Evolutionary conservation across 53 echinoderm and acorn worm species (phyloP).

Genomic region (Astropecten irregularis): DNA sequence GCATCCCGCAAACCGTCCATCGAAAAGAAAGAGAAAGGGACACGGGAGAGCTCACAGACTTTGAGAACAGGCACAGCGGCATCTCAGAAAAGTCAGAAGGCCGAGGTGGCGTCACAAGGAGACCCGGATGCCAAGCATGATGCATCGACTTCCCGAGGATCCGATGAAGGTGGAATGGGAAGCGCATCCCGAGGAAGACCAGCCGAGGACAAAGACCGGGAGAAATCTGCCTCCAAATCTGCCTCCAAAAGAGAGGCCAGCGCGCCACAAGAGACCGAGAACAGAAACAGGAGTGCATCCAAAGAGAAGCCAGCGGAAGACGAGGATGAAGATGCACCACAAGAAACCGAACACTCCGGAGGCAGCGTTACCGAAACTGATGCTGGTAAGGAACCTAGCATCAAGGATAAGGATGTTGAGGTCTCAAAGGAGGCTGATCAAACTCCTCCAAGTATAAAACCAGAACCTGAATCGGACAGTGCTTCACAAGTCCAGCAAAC

Average conservation of each 20-base stretch:
- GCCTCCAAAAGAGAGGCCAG: neutral
- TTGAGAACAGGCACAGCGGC: neutral
- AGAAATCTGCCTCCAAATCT: conserved; percentile 4
- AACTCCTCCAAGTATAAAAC: no score
- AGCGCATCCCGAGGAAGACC: conserved; percentile 13
- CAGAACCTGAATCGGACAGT: neutral
- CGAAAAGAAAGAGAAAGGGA: neutral
- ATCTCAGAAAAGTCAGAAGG: neutral
- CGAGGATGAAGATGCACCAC: no score
- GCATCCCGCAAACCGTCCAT: neutral
- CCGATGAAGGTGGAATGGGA: neutral
- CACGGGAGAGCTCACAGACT: neutral
- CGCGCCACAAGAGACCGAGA: neutral
- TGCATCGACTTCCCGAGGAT: neutral
- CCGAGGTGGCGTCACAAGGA: neutral
- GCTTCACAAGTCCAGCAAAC: neutral
- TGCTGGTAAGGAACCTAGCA: no score
- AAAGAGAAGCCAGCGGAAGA: no score
- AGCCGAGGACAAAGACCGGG: neutral
- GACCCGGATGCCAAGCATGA: neutral
- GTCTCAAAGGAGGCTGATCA: no score
- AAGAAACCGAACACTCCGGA: no score
- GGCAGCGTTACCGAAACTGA: no score
- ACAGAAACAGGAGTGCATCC: no score
- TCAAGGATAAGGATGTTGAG: no score